These are phyloP conservation scores for Callospermophilus lateralis DNA, from an alignment of 2,113 vertebrate genomes.

Conservation along the genomic window DNA sequence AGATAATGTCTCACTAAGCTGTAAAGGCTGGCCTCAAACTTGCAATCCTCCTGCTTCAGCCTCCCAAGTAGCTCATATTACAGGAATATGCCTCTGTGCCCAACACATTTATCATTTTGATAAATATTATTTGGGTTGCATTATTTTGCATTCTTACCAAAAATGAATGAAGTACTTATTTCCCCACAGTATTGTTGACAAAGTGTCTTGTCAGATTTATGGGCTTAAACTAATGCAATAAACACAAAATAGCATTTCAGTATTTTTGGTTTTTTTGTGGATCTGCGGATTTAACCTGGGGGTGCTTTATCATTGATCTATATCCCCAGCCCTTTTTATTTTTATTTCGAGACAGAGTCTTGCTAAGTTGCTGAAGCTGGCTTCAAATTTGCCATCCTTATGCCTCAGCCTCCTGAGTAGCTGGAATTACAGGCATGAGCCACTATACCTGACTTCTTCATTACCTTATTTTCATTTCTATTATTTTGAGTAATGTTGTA, in stretches of 20 bases:
- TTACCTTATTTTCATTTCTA: conserved; percentile 3
- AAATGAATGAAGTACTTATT: not conserved
- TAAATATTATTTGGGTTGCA: not conserved
- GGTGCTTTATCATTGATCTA: too few species aligned
- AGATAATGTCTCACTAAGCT: too few species aligned
- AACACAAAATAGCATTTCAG: conserved; percentile 1
- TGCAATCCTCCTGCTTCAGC: too few species aligned
- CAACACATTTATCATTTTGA: not conserved
- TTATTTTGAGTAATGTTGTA: not conserved
- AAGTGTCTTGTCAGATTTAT: not conserved
- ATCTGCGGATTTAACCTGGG: not conserved
- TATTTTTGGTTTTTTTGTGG: not conserved
- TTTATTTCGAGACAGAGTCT: not conserved
- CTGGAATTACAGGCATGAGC: not conserved
- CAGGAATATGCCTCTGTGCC: too few species aligned
- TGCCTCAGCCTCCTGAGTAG: not conserved
- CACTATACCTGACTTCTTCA: not conserved
- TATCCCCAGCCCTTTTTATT: not conserved
- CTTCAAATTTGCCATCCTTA: not conserved
- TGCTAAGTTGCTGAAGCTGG: not conserved
- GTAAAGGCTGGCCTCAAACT: too few species aligned
- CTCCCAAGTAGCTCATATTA: too few species aligned
- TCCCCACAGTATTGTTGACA: not conserved
- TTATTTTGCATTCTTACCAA: conserved; percentile 28
- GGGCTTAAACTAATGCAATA: conserved; percentile 30